phyloP scores from a whole-genome alignment of 2,113 vertebrate genomes.

The Callorhinus ursinus region DNA sequence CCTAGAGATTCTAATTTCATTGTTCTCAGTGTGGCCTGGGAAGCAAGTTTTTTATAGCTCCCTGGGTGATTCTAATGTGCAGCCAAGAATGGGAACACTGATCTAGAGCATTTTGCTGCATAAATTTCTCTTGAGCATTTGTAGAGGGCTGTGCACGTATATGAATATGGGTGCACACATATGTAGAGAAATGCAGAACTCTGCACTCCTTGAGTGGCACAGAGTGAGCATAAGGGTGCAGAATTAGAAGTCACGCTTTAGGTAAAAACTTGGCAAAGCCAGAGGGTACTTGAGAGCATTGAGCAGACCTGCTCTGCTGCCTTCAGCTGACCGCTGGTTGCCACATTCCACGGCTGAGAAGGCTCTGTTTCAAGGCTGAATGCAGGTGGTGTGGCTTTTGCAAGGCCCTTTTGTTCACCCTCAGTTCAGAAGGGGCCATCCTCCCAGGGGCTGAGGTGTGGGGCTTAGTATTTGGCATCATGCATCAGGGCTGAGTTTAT shows the following conservation, averaged over 20 bases:
- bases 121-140: neutral
- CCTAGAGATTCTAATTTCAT: neutral
- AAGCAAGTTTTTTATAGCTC: neutral
- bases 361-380: constrained; percentile 24
- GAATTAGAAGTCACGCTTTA: neutral
- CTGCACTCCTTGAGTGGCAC: neutral
- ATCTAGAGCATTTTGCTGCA: no score
- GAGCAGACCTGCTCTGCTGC: neutral
- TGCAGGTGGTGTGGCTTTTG: constrained; percentile 38
- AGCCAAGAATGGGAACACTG: neutral
- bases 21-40: neutral
- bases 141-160: neutral
- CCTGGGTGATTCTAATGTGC: neutral
- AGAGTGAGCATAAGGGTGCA: neutral
- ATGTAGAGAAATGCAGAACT: neutral
- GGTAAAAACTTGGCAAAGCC: neutral
- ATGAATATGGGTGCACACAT: neutral
- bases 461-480: constrained; percentile 23
- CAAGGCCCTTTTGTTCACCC: constrained; percentile 68
- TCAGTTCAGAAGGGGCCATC: neutral
- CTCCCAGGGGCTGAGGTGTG: constrained; percentile 9
- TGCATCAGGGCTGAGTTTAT: neutral
- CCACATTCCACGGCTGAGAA: neutral
- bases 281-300: neutral
- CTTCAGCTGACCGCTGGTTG: neutral